Base-by-base conservation (phyloP, 2,113 vertebrate species). In the Platichthys flesus region DNA sequence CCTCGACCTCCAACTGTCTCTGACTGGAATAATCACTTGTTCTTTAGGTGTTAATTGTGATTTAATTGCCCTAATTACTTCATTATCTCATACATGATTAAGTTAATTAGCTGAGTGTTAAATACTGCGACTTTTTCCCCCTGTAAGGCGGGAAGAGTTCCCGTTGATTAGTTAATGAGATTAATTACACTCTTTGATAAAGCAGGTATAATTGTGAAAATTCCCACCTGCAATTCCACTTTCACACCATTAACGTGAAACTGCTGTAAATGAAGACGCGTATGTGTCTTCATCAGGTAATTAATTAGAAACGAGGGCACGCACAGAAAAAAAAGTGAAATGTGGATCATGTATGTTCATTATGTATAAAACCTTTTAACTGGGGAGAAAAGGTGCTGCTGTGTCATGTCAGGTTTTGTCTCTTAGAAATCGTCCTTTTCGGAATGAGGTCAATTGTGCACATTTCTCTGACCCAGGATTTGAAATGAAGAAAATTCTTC, bases 41-140 rank as follows among this genome's bases (percentile, higher is more conserved):
- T 90, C 86, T 79, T 83, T 64, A 77, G 71, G 68, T 52, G 65
- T 90, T 93, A 94, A 95, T 95, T 94, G 90, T 47, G 71, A 82
- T 88, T 93, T 93, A 94, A 93, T 95, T 93, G 85, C 64, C 81
- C 86, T 90, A 94, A 94, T 94, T 94, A 94, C 89, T 82, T 87
- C 79, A 86, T 90, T 84, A 88, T 85, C 79, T 80, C 63, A 16
- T 81, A 69, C 83, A 81, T 86, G 85, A 93, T 93, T 94, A 92
- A 89, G 89, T 89, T 91, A 83, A 92, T 94, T 90, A 93, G 71
- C 78, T 81, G n/a, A n/a, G 79, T 84, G 89, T 93, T 95, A 94
- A 94, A 91, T 93, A 94, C 85, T 86, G 66, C 85, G 73, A 75
- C 79, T 85, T 86, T 73, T 55, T 49, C 6, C 31, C 31, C 63